Percentiles rank a stretch among this genome's conserved stretches.
Evolutionary conservation across 2,888 invertebrate genomes (phyloP).

Genomic region (Pandemis cinnamomeana): DNA sequence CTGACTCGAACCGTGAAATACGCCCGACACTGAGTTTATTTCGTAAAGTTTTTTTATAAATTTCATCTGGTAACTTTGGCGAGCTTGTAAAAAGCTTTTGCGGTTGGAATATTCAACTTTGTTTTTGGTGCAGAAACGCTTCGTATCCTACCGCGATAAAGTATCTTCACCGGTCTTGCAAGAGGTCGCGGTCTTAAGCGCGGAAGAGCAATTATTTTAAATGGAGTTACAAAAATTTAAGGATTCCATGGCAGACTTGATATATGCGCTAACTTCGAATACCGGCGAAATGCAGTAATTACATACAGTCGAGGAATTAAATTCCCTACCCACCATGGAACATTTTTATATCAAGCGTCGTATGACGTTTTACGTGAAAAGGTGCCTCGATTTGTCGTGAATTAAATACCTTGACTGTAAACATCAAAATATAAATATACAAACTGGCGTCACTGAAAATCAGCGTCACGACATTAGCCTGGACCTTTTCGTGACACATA

Average conservation of each 20-base stretch:
- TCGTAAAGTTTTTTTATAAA: conserved; percentile 1
- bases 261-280: background rate
- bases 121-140: background rate
- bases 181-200: background rate
- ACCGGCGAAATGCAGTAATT: too few species aligned
- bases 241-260: background rate
- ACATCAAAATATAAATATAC: too few species aligned
- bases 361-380: too few species aligned
- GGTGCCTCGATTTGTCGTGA: too few species aligned
- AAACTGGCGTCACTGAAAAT: too few species aligned
- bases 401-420: too few species aligned
- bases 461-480: too few species aligned
- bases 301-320: too few species aligned
- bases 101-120: conserved; percentile 1
- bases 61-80: background rate
- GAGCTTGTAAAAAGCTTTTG: conserved; percentile 4
- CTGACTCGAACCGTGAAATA: background rate
- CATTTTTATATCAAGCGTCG: too few species aligned
- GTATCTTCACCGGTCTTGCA: background rate
- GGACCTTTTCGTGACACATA: too few species aligned
- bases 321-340: too few species aligned
- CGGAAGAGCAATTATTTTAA: background rate
- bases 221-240: background rate
- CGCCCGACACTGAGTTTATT: background rate
- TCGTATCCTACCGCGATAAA: background rate